A percentile compares a stretch with the other conserved stretches of the same genome.
Evolutionary conservation across 2,797 vertebrate genomes (phyloP).

Genomic region (Macropus fuliginosus): DNA sequence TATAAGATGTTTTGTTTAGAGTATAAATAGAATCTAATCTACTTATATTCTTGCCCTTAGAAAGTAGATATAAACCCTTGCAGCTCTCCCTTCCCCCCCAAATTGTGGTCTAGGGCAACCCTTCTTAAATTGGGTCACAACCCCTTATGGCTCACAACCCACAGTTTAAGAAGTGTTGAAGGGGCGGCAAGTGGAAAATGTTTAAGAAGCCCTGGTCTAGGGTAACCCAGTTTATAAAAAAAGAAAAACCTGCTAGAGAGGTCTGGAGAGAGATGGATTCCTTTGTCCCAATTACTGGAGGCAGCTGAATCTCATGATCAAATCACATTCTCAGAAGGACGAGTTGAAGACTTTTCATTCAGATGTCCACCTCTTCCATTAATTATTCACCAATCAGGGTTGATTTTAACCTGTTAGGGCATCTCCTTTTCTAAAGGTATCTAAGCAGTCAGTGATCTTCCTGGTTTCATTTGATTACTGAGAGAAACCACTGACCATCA

Average conservation of each 20-base stretch:
- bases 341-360: not conserved
- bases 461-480: not conserved
- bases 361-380: not conserved
- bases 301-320: not conserved
- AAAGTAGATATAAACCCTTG: not conserved
- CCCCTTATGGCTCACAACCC: too few species aligned
- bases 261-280: not conserved
- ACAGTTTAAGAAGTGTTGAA: too few species aligned
- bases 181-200: too few species aligned
- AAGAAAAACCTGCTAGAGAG: not conserved
- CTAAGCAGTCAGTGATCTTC: not conserved
- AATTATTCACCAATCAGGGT: not conserved
- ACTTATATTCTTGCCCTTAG: not conserved
- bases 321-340: not conserved
- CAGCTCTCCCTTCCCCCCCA: too few species aligned
- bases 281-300: not conserved
- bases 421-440: not conserved
- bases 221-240: not conserved
- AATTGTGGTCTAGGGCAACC: too few species aligned
- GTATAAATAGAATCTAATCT: not conserved
- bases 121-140: too few species aligned
- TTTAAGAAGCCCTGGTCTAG: not conserved
- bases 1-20: not conserved
- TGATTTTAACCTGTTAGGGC: not conserved
- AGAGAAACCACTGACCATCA: not conserved